phyloP scores from a whole-genome alignment of 2,888 invertebrate genomes.

The Anoplius nigerrimus region DNA sequence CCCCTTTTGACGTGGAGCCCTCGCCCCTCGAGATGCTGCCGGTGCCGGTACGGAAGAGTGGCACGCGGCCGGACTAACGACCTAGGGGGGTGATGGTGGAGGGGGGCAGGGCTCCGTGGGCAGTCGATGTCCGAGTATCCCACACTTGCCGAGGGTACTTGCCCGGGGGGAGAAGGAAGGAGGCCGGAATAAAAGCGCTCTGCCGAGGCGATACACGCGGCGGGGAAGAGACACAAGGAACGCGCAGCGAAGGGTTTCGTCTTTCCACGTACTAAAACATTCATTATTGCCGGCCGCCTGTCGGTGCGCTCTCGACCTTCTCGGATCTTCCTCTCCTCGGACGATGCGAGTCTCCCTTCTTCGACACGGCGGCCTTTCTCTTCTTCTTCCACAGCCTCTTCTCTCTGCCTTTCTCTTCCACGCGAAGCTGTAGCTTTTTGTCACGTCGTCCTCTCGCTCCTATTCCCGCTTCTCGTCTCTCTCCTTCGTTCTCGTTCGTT shows the following conservation, averaged over 20 bases:
- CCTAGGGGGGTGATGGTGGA: slow-evolving; percentile 52
- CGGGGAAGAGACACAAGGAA: slow-evolving; percentile 5
- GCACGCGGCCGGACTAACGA: slow-evolving; percentile 56
- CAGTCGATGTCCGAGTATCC: slow-evolving; percentile 23
- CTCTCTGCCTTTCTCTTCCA: slow-evolving; percentile 35
- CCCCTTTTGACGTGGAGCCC: slow-evolving; percentile 18
- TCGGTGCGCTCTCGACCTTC: slow-evolving; percentile 32
- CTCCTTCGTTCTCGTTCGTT: slow-evolving; percentile 21
- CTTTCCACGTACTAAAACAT: slow-evolving; percentile 56
- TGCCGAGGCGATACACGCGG: slow-evolving; percentile 7
- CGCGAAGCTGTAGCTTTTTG: slow-evolving; percentile 36
- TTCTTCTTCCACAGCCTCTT: slow-evolving; percentile 29
- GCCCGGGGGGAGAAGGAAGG: too few species aligned
- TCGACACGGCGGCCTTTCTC: slow-evolving; percentile 11
- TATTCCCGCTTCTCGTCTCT: slow-evolving; percentile 17
- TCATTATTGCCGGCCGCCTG: slow-evolving; percentile 49
- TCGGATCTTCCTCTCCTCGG: slow-evolving; percentile 15
- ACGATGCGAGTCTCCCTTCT: slow-evolving; percentile 11
- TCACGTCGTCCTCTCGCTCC: slow-evolving; percentile 29
- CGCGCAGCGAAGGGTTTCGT: slow-evolving; percentile 44
- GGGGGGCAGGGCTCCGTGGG: slow-evolving; percentile 8
- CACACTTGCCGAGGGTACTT: slow-evolving; percentile 32
- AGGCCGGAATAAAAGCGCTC: neutral
- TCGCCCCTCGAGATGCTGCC: slow-evolving; percentile 25
- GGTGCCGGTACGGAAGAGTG: slow-evolving; percentile 46